Base-by-base conservation (phyloP, 2,888 invertebrate genomes). In the Athrips mouffetella region DNA sequence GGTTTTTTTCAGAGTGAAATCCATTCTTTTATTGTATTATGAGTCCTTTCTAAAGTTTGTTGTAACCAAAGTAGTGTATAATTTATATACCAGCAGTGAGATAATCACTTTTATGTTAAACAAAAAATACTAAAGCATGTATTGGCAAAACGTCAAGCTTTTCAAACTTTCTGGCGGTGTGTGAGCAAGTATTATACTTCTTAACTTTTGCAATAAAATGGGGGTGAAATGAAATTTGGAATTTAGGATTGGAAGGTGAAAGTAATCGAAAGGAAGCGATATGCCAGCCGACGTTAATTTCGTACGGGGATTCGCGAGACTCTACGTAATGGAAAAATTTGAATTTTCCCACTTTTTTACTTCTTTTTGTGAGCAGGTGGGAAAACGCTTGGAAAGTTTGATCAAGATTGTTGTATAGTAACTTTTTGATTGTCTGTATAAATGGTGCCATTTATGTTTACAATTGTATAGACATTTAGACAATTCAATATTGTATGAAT, bases 161-260 rank as follows among this genome's bases (percentile, higher is more conserved):
- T 37, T 3, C 30, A 49, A 59, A 50, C 57, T 39, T 10, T 6
- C 2, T 5, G 41, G 23, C 70, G 16, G 58, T 77, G 52, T 67
- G 64, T 62, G 47, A 30, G 59, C 42, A 30, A 49, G 57, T 63
- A 68, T 73, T 76, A 75, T 67, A 72, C 78, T 77, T 70, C 79
- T 79, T 75, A 85, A 85, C 80, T 86, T 85, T 83, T 76, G 77
- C 78, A 85, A 85, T 85, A 85, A 85, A 85, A 85, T 81, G 71
- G 74, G 76, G 77, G 74, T 72, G 73, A 82, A 82, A 82, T 77
- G 80, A 80, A 83, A 83, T 80, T 82, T 73, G 72, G 72, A 81
- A 80, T 77, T 79, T 77, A 73, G 72, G 67, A 74, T 70, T 59
- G 49, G 57, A 71, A 77, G 73, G 72, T 76, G 73, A 76, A 73